Evolutionary conservation across 2,797 vertebrate species (phyloP), one percentile per base, ranked within the genome.

Genomic region (Sebastes steindachneri): DNA sequence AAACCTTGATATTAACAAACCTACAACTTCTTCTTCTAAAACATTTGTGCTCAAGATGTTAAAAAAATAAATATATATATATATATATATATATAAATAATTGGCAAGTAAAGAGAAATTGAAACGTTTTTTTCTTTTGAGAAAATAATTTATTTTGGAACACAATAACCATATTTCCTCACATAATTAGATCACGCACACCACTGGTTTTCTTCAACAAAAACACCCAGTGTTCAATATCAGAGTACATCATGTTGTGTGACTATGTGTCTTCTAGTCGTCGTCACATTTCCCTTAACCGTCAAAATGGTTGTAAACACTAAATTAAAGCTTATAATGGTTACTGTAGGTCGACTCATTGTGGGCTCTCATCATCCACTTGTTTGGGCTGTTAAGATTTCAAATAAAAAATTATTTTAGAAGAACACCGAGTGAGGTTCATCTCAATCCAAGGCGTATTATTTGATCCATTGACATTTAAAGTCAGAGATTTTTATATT

Each of bases 101-200:
- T 3, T 9, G 6, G 2, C 10, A 45, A 64, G 15, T 28, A 15
- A 29, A 71, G 4, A 35, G 4, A 76, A 60, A 67, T 14, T 0
- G 19, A 55, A 63, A 25, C 9, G 5, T 21, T 29, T 70, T 79
- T 68, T 93, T 94, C 90, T 86, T 94, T 95, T 94, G 93, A 96
- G 93, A 96, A 96, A 96, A 96, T 96, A 95, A 94, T 96, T 96
- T 96, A 96, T 96, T 96, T 95, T 88, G 62, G 72, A 95, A 94
- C 89, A 95, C 94, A 94, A 92, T 87, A 93, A 93, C 82, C 90
- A 94, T 89, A 86, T 93, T 90, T 92, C 85, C 83, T 92, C 89
- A 88, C 90, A 93, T 91, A 89, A 87, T 86, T 89, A 91, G 88
- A 90, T 89, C 94, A 87, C 86, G 92, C 93, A 88, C 91, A 85